phyloP scores from a whole-genome alignment of 1,140 invertebrate genomes.

The Aphidius ervi region DNA sequence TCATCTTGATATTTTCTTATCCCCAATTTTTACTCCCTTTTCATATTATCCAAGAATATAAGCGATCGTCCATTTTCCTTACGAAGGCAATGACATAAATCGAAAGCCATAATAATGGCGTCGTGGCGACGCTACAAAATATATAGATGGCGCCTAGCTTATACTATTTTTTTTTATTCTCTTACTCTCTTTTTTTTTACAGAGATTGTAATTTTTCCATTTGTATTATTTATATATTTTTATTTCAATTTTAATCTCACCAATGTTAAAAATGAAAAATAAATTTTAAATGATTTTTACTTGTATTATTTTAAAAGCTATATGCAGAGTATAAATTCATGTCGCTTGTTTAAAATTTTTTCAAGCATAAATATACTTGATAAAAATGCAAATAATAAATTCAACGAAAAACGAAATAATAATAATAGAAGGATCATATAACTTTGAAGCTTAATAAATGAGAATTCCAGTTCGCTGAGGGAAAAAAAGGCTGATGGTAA shows the following conservation, averaged over 20 bases:
- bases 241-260: neutral
- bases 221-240: conserved; percentile 20
- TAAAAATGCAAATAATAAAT: too few relatives aligned
- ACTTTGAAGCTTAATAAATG: too few relatives aligned
- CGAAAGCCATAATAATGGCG: conserved; percentile 34
- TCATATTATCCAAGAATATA: conserved; percentile 26
- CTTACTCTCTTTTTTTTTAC: conserved; percentile 14
- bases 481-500: too few relatives aligned
- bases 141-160: conserved; percentile 30
- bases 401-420: too few relatives aligned
- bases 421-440: too few relatives aligned
- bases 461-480: too few relatives aligned
- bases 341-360: too few relatives aligned
- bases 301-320: conserved; percentile 17
- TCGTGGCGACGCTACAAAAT: conserved; percentile 26
- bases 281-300: too few relatives aligned
- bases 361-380: too few relatives aligned
- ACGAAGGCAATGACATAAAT: conserved; percentile 39
- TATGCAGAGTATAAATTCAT: too few relatives aligned
- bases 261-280: too few relatives aligned
- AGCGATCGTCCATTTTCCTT: conserved; percentile 34
- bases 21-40: conserved; percentile 21
- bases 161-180: conserved; percentile 17
- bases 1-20: neutral
- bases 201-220: conserved; percentile 2